Percentiles rank a stretch among this genome's conserved stretches.
Evolutionary conservation across 2,888 invertebrate genomes (phyloP).

Genomic region (Cerastis rubricosa): DNA sequence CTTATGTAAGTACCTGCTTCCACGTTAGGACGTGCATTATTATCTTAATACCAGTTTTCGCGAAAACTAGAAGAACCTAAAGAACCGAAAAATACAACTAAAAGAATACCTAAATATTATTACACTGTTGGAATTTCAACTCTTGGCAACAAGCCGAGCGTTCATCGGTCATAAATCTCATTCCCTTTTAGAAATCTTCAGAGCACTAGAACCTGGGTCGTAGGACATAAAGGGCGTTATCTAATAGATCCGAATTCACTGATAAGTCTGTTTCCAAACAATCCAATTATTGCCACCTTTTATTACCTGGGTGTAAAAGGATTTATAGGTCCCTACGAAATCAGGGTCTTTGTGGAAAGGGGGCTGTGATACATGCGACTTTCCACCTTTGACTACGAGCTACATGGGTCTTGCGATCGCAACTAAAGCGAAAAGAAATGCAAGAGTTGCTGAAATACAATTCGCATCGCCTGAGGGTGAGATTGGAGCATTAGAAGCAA

Average conservation of each 20-base stretch:
- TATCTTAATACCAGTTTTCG: conserved; percentile 6
- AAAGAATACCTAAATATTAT: background rate
- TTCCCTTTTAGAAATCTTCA: background rate
- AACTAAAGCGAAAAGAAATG: background rate
- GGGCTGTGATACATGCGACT: conserved; percentile 35
- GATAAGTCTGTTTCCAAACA: conserved; percentile 53
- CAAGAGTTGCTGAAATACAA: background rate
- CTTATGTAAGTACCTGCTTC: background rate
- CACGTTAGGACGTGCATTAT: background rate
- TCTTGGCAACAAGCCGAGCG: background rate
- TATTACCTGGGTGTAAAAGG: conserved; percentile 64
- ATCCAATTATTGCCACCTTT: conserved; percentile 65
- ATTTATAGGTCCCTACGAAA: conserved; percentile 55
- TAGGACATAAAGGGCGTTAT: conserved; percentile 36
- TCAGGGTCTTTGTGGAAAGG: conserved; percentile 30
- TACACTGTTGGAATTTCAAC: background rate
- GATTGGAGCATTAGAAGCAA: background rate
- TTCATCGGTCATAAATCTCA: background rate
- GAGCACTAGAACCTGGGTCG: conserved; percentile 3
- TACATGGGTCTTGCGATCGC: background rate
- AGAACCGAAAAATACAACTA: no score
- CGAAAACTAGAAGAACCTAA: no score
- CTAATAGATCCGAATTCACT: conserved; percentile 56
- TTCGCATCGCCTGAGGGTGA: background rate
- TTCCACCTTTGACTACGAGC: background rate